These are phyloP conservation scores for Cisticola juncidis DNA, from an alignment of 2,113 vertebrate genomes.

Conservation along the genomic window DNA sequence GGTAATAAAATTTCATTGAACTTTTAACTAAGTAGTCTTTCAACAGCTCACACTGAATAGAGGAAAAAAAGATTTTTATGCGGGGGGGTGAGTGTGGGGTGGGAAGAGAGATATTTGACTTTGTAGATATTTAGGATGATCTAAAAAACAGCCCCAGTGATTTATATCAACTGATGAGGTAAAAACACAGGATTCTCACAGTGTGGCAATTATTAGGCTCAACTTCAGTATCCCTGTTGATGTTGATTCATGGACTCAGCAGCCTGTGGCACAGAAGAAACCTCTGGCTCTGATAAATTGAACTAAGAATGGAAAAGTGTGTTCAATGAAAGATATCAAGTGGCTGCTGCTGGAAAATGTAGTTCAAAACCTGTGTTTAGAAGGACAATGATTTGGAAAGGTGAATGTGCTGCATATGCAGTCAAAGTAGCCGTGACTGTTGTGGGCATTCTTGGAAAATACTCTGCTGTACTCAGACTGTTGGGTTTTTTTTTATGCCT, in stretches of 20 bases:
- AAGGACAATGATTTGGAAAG: neutral
- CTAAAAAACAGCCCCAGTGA: neutral
- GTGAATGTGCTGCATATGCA: neutral
- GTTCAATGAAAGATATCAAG: neutral
- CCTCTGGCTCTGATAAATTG: neutral
- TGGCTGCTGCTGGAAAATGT: neutral
- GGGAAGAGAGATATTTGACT: neutral
- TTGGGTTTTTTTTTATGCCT: neutral
- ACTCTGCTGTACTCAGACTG: neutral
- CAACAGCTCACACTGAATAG: neutral
- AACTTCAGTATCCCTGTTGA: neutral
- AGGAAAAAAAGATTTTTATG: neutral
- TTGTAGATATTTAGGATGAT: neutral
- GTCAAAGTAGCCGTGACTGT: fast-evolving
- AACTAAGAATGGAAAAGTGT: neutral
- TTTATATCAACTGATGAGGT: neutral
- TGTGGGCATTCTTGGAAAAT: neutral
- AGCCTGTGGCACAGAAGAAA: neutral
- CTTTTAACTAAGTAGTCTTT: neutral
- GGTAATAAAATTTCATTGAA: neutral
- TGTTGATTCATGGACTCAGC: neutral
- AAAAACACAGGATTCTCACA: neutral
- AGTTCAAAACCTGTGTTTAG: neutral
- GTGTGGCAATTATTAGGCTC: neutral
- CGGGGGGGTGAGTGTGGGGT: neutral